Evolutionary conservation across 2,797 vertebrate species (phyloP).

Genomic region (Poeciliopsis presidionis): DNA sequence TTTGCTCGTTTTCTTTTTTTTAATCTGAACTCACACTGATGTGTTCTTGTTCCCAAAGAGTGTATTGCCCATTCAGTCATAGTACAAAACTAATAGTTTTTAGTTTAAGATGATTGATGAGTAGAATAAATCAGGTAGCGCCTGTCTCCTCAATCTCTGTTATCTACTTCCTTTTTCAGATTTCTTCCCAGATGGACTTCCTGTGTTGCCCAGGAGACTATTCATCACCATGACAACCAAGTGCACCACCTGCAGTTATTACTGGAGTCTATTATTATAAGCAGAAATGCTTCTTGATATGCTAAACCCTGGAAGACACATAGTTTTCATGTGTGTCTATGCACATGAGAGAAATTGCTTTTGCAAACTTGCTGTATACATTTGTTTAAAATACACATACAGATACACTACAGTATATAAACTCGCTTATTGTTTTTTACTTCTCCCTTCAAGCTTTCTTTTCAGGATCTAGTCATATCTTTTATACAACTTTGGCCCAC

Average conservation of each 20-base stretch:
- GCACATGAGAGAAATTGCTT: not conserved
- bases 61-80: slow-evolving; percentile 39
- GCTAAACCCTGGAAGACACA: slow-evolving; percentile 21
- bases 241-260: slow-evolving; percentile 70
- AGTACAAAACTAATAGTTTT: slow-evolving; percentile 39
- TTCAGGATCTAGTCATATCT: slow-evolving; percentile 13
- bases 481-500: slow-evolving; percentile 48
- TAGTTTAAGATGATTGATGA: slow-evolving; percentile 63
- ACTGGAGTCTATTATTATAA: slow-evolving; percentile 64
- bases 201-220: slow-evolving; percentile 75
- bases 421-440: not conserved
- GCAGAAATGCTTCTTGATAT: slow-evolving; percentile 37
- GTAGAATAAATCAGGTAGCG: slow-evolving; percentile 62
- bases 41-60: slow-evolving; percentile 41
- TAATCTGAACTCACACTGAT: slow-evolving; percentile 21
- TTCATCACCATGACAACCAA: slow-evolving; percentile 79
- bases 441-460: slow-evolving; percentile 14
- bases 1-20: slow-evolving; percentile 32
- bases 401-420: not conserved
- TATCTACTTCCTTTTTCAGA: slow-evolving; percentile 74
- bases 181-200: slow-evolving; percentile 75
- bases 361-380: not conserved
- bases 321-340: not conserved
- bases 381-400: not conserved
- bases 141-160: slow-evolving; percentile 60